phyloP scores from a whole-genome alignment of 37 sponge, comb jelly and placozoan species.

The Sycon ciliatum region DNA sequence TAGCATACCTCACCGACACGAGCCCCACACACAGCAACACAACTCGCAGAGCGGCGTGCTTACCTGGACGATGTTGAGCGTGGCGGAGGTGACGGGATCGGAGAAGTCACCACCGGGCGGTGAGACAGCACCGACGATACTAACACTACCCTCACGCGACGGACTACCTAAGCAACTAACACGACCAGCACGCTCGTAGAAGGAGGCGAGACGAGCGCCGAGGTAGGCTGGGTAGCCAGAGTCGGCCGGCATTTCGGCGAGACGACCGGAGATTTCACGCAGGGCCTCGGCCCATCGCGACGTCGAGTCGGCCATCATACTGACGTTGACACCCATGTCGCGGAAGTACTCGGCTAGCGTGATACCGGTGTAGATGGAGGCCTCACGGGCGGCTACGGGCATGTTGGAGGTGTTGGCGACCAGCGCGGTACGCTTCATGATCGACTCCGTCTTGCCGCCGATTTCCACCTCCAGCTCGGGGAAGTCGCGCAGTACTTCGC shows the following conservation, averaged over 20 bases:
- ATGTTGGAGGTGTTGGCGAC: slow-evolving; percentile 99
- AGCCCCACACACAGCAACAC: no score
- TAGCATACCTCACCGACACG: no score
- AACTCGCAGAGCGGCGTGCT: no score
- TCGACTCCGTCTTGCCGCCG: slow-evolving; percentile 75
- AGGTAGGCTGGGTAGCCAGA: slow-evolving; percentile 99
- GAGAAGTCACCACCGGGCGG: slow-evolving; percentile 99
- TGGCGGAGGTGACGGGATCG: slow-evolving; percentile 95
- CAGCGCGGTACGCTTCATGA: slow-evolving; percentile 97
- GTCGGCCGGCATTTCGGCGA: slow-evolving; percentile 99
- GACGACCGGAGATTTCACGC: slow-evolving; percentile 94
- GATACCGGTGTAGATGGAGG: slow-evolving; percentile 98
- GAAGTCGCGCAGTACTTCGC: slow-evolving; percentile 93
- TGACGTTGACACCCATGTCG: slow-evolving; percentile 98
- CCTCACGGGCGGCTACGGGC: slow-evolving; percentile 98
- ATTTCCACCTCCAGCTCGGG: slow-evolving; percentile 92
- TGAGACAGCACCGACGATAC: slow-evolving; percentile 95
- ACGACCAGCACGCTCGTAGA: slow-evolving; percentile 97
- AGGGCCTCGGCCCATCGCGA: slow-evolving; percentile 97
- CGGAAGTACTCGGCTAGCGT: slow-evolving; percentile 97
- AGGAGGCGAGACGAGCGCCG: slow-evolving; percentile 93
- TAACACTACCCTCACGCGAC: slow-evolving; percentile 87
- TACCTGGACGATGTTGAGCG: slow-evolving; percentile 91
- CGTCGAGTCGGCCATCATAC: slow-evolving; percentile 99
- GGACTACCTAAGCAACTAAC: slow-evolving; percentile 86